A percentile compares a stretch with the other conserved stretches of the same genome.
phyloP scores from a whole-genome alignment of 2,113 vertebrate species.

The Pavo muticus region DNA sequence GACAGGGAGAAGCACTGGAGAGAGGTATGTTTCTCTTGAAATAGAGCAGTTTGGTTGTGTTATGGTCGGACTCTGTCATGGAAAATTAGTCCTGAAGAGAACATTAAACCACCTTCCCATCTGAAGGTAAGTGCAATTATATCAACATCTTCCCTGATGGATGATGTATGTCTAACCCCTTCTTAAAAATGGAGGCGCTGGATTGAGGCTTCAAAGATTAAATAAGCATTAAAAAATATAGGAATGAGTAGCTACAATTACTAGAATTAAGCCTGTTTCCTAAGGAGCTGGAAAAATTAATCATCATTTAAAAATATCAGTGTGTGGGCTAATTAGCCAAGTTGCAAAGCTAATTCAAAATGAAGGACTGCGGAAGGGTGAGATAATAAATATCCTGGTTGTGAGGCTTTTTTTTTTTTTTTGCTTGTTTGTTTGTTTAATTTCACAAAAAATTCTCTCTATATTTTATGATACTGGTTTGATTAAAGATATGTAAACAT shows the following conservation, averaged over 20 bases:
- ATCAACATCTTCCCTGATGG: neutral
- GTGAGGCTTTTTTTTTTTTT: neutral
- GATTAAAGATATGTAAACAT: neutral
- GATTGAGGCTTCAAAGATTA: neutral
- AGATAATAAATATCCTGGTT: neutral
- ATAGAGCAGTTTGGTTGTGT: neutral
- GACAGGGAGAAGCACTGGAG: neutral
- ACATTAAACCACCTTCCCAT: neutral
- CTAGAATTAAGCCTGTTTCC: neutral
- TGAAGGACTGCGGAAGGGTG: neutral
- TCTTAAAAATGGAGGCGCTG: neutral
- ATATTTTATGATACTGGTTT: neutral
- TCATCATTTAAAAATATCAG: neutral
- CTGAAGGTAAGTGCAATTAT: neutral
- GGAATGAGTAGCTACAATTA: neutral
- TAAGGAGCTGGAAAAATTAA: slow-evolving; percentile 1
- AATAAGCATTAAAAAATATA: neutral
- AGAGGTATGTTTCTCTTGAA: neutral
- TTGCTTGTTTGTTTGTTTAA: neutral
- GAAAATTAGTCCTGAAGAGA: neutral
- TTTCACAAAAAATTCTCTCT: neutral
- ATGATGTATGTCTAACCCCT: neutral
- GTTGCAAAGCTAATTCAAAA: neutral
- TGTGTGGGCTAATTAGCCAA: neutral
- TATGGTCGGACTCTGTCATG: neutral